Evolutionary conservation across 2,888 invertebrate genomes (phyloP), one percentile per base, ranked within the genome.

Genomic region (Nemotelus nigrinus): DNA sequence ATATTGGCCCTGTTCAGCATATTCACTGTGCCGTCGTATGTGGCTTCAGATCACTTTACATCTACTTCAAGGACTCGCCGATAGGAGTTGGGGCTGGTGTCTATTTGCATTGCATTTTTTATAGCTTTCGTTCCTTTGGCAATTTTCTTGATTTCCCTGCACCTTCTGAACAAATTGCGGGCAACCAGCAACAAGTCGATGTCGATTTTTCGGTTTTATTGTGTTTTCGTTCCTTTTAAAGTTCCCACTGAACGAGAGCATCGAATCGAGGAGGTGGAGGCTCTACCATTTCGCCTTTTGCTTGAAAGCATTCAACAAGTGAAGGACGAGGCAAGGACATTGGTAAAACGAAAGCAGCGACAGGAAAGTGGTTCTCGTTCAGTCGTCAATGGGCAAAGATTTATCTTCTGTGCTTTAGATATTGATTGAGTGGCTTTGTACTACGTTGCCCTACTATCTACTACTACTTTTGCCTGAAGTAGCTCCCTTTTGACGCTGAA

Each of bases 401-500:
- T 74, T 74, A 74, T 74, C 74, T 74, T 74, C 74, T 60, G 63
- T 63, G 74, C 44, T 72, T 74, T 47, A 48, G 60, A 44, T 74
- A 74, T 74, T 74, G 74, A 74, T 74, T 74, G 74, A 74, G 74
- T 74, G 74, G 74, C 63, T 74, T 55, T 57, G 53, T 47, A 8
- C 48, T 58, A 57, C 47, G 45, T 50, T 57, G 63, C 41, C 55
- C 57, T 43, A 57, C 44, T 63, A 41, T 25, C 25, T 41, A 6
- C 50, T 39, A 43, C 53, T 74, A 63, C 74, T 43, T 60, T 60
- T 44, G 57, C 10, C 47, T 10, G n/a, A 65, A 71, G 50, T 71
- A 57, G 43, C 53, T 71, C 55, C 39, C 48, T 63, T 60, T 60
- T 74, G 47, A 63, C 48, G 39, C 74, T 63, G 74, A 4, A 47